These are phyloP conservation scores for Phalacrocorax aristotelis DNA, from an alignment of 2,113 vertebrate genomes.

Conservation along the genomic window DNA sequence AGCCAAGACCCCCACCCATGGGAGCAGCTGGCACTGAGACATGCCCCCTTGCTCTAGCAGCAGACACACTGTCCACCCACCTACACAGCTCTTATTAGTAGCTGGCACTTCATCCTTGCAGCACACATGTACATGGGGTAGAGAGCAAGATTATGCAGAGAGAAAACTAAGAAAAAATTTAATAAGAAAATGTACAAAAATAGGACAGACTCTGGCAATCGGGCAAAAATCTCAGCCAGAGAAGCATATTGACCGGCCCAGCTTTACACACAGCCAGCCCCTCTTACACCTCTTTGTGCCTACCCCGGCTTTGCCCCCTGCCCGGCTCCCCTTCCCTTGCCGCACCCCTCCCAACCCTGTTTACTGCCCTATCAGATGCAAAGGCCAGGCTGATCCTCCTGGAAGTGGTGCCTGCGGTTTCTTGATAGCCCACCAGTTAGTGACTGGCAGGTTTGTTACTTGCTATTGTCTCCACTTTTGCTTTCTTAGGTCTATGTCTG, in stretches of 20 bases:
- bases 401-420: not conserved
- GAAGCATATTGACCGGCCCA: fast-evolving
- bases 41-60: not conserved
- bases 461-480: not conserved
- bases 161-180: not conserved
- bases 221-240: not conserved
- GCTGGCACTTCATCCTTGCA: not conserved
- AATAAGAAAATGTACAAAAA: not conserved
- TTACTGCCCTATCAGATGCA: not conserved
- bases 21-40: not conserved
- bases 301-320: not conserved
- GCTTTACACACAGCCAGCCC: not conserved
- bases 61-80: not conserved
- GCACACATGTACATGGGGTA: not conserved
- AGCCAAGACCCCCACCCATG: not conserved
- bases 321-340: too few relatives aligned
- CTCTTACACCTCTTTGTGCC: not conserved
- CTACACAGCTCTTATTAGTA: not conserved
- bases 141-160: not conserved
- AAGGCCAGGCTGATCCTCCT: not conserved
- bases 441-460: not conserved
- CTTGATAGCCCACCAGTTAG: not conserved
- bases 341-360: not conserved
- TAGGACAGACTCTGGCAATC: not conserved
- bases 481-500: not conserved